Base-by-base conservation (phyloP, 2,888 invertebrate species). In the Tenthredo mesomela region DNA sequence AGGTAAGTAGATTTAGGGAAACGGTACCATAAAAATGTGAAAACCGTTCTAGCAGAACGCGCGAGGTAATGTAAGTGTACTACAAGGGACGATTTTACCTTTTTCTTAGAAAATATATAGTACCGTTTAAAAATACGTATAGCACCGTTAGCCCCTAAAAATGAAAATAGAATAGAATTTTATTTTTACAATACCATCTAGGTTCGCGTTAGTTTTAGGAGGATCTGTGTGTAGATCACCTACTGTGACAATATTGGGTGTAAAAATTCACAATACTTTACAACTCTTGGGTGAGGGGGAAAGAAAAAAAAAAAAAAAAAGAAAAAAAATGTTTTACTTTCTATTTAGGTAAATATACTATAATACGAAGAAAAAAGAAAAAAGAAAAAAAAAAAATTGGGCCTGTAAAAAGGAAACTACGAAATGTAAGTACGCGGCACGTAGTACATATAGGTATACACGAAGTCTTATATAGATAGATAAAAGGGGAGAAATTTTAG, bases 101-200 rank as follows among this genome's bases (percentile, higher is more conserved):
- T 7, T 18, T 70, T 33, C n/a, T n/a, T n/a, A 18, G 37, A 47
- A 75, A 47, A 18, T 47, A 50, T 77, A 29, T 61, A 29, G 29
- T 67, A 82, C 82, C 82, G 82, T 82, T 67, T 9, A 18, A 82
- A 82, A 82, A 82, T 82, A 82, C 82, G 25, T 47, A 29, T 2
- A 82, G 82, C 82, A 67, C 82, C 82, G 82, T 82, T 82, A 82
- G 67, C 47, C 65, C 67, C 47, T 67, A 67, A 67, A 82, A 82
- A 67, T 3, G 58, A 37, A 61, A 10, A 73, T 33, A 37, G 4
- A 37, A 37, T 9, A 65, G 21, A n/a, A n/a, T 67, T 82, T 82
- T 82, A 82, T 82, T 40, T 82, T 82, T 82, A 82, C 47, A 67
- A 67, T 73, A n/a, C 43, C 67, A 15, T 29, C 15, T 10, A 10